Conservation (phyloP, 2,888 invertebrate species). For the Ophioninae sp. region DNA sequence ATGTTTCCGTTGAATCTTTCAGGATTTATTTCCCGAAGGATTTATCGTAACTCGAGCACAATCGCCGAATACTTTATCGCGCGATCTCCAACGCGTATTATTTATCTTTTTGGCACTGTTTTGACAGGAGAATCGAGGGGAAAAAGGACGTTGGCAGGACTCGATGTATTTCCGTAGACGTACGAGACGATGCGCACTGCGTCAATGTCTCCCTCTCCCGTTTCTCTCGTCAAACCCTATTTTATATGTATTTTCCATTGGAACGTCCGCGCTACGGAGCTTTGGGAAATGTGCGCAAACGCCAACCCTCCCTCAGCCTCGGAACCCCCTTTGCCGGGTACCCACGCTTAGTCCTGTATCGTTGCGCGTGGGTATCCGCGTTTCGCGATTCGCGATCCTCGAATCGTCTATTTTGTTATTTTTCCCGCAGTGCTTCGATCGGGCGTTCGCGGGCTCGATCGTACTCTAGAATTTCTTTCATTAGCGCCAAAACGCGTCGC, state of each 20-base stretch:
- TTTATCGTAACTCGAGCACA: background rate
- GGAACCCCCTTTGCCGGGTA: conserved; percentile 1
- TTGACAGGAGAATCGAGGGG: background rate
- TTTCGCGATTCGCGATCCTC: conserved; percentile 27
- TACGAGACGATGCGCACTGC: conserved; percentile 53
- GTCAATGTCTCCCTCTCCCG: conserved; percentile 39
- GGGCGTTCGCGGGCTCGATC: conserved; percentile 19
- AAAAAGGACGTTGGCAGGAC: background rate
- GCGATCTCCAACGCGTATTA: background rate
- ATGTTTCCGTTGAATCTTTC: background rate
- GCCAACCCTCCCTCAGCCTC: conserved; percentile 30
- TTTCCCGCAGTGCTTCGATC: conserved; percentile 33
- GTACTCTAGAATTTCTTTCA: conserved; percentile 22
- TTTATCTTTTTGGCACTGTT: conserved; percentile 3
- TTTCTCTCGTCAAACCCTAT: conserved; percentile 8
- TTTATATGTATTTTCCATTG: conserved; percentile 23
- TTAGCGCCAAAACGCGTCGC: background rate
- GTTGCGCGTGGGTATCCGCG: background rate
- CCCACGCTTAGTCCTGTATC: background rate
- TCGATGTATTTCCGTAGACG: conserved; percentile 7
- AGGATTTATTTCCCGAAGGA: background rate
- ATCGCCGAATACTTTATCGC: background rate
- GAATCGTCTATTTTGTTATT: conserved; percentile 42
- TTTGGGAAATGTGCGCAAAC: conserved; percentile 40
- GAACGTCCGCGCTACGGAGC: conserved; percentile 4